These are phyloP conservation scores for Scomber scombrus DNA, from an alignment of 2,113 vertebrate genomes.

Conservation along the genomic window DNA sequence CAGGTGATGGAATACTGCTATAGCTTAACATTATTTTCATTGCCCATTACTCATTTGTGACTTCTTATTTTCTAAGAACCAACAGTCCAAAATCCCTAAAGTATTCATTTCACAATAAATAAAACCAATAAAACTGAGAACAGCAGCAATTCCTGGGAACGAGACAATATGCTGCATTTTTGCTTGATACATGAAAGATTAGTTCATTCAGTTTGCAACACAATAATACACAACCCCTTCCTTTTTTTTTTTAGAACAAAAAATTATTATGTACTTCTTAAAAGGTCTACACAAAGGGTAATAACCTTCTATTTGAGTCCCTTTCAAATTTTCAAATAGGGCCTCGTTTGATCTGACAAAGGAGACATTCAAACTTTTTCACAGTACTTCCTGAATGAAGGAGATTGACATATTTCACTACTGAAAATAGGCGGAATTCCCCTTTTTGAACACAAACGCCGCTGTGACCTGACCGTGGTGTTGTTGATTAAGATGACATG, in stretches of 20 bases:
- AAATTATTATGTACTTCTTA: conserved; percentile 22
- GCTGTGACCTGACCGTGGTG: background rate
- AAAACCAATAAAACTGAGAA: too few relatives aligned
- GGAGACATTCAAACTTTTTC: background rate
- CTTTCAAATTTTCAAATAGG: background rate
- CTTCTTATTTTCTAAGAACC: too few relatives aligned
- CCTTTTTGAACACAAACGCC: background rate
- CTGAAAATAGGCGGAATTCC: background rate
- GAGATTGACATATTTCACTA: background rate
- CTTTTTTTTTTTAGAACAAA: conserved; percentile 4
- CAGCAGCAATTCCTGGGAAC: too few relatives aligned
- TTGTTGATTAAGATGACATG: background rate
- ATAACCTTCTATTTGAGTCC: conserved; percentile 25
- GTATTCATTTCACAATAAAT: too few relatives aligned
- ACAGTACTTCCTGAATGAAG: background rate
- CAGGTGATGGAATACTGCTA: background rate
- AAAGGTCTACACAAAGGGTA: conserved; percentile 17
- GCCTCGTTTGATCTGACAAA: conserved; percentile 28
- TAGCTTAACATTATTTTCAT: too few relatives aligned
- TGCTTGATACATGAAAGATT: too few relatives aligned
- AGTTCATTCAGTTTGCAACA: too few relatives aligned
- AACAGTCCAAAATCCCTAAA: too few relatives aligned
- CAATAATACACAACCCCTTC: background rate
- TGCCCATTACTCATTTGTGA: too few relatives aligned
- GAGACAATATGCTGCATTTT: too few relatives aligned